A percentile compares a stretch with the other conserved stretches of the same genome.
phyloP scores from a whole-genome alignment of 2,888 invertebrate species.

The Flexamia atlantica region DNA sequence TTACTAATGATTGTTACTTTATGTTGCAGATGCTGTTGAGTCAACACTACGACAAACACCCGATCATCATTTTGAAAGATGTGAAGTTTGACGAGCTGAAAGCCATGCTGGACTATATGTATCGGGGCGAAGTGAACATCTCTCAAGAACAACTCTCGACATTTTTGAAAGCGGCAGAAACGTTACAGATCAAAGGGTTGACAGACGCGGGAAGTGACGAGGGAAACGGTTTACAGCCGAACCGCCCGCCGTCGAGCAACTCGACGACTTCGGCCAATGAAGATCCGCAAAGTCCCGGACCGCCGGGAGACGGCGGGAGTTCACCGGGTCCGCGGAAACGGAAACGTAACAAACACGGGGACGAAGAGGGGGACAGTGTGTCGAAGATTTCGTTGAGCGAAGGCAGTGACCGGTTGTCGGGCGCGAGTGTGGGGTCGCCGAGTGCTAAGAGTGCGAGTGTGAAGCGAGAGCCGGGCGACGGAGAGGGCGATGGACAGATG shows the following conservation, averaged over 20 bases:
- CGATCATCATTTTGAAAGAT: slow-evolving; percentile 94
- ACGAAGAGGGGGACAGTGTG: slow-evolving; percentile 35
- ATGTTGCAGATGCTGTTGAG: slow-evolving; percentile 86
- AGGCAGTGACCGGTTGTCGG: slow-evolving; percentile 44
- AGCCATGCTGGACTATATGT: slow-evolving; percentile 97
- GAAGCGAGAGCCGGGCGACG: slow-evolving; percentile 52
- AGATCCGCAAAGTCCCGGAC: slow-evolving; percentile 24
- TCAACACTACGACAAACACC: slow-evolving; percentile 94
- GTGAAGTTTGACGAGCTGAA: slow-evolving; percentile 93
- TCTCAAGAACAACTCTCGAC: slow-evolving; percentile 95
- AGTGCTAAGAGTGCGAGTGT: slow-evolving; percentile 31
- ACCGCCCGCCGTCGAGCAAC: slow-evolving; percentile 37
- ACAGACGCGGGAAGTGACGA: slow-evolving; percentile 78
- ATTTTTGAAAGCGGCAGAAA: slow-evolving; percentile 93
- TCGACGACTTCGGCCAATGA: slow-evolving; percentile 45
- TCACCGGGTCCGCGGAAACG: slow-evolving; percentile 68
- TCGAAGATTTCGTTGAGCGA: slow-evolving; percentile 13
- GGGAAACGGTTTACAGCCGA: slow-evolving; percentile 34
- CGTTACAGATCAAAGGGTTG: slow-evolving; percentile 93
- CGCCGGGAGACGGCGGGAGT: slow-evolving; percentile 67
- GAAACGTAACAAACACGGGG: slow-evolving; percentile 64
- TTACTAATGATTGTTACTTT: slow-evolving; percentile 68
- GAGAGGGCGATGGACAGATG: slow-evolving; percentile 44
- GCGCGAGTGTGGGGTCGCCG: slow-evolving; percentile 32
- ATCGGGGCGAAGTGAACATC: slow-evolving; percentile 95